A percentile compares a stretch with the other conserved stretches of the same genome.
phyloP scores from a whole-genome alignment of 2,113 vertebrate genomes.

The Trematocara stigmaticum region DNA sequence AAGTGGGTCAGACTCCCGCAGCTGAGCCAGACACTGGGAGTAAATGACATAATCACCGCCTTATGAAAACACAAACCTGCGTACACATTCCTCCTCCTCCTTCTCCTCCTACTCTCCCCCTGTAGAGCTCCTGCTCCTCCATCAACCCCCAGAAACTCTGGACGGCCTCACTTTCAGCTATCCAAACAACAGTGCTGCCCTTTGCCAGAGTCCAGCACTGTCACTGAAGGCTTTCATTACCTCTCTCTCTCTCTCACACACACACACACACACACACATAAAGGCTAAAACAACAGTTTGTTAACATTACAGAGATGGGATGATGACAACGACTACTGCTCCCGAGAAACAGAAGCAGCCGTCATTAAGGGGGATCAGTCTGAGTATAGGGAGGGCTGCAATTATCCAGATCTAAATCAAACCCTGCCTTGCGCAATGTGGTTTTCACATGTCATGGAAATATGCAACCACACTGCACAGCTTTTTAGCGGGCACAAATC shows the following conservation, averaged over 20 bases:
- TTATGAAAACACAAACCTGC: constrained; percentile 55
- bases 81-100: constrained; percentile 4
- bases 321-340: neutral
- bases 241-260: neutral
- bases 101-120: neutral
- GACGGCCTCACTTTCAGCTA: constrained; percentile 21
- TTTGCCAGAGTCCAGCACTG: constrained; percentile 13
- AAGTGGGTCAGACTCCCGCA: constrained; percentile 37
- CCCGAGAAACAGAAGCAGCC: neutral
- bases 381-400: neutral
- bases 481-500: constrained; percentile 21
- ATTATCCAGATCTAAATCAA: constrained; percentile 19
- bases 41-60: constrained; percentile 69
- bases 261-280: neutral
- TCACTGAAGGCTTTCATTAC: constrained; percentile 15
- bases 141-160: neutral
- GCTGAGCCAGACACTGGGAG: constrained; percentile 42
- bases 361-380: neutral
- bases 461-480: constrained; percentile 9
- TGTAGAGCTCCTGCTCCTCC: neutral
- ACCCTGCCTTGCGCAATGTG: neutral
- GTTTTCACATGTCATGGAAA: constrained; percentile 37
- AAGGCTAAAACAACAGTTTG: constrained; percentile 10
- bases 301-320: neutral
- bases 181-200: constrained; percentile 36